Evolutionary conservation across 2,113 vertebrate genomes (phyloP).

Genomic region (Antigone vipio): DNA sequence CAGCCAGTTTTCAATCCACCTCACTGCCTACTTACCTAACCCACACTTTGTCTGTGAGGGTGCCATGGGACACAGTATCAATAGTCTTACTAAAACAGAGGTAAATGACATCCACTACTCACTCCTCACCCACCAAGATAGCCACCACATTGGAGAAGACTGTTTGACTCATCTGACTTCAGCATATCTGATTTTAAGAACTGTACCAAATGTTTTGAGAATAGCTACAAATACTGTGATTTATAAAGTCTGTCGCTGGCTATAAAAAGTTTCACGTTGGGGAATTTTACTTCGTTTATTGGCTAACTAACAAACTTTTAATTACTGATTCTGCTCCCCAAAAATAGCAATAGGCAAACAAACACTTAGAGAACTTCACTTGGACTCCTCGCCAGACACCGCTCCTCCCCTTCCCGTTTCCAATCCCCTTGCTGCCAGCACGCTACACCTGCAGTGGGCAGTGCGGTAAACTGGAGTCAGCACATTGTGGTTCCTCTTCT

Average conservation of each 20-base stretch:
- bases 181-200: neutral
- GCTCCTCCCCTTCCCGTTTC: neutral
- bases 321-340: neutral
- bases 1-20: neutral
- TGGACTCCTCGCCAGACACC: neutral
- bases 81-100: neutral
- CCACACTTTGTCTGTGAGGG: neutral
- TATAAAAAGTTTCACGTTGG: rapidly evolving
- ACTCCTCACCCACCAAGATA: neutral
- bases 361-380: neutral
- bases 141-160: neutral
- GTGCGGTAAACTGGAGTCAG: neutral
- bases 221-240: neutral
- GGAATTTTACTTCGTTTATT: neutral
- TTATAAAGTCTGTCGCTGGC: neutral
- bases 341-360: neutral
- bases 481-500: neutral
- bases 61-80: neutral
- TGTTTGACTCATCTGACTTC: neutral
- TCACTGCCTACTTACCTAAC: neutral
- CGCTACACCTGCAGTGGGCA: rapidly evolving
- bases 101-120: neutral
- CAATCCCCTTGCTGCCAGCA: rapidly evolving
- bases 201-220: neutral
- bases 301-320: neutral